Conservation (phyloP, 2,113 vertebrate genomes). For the Rhipidura dahli region DNA sequence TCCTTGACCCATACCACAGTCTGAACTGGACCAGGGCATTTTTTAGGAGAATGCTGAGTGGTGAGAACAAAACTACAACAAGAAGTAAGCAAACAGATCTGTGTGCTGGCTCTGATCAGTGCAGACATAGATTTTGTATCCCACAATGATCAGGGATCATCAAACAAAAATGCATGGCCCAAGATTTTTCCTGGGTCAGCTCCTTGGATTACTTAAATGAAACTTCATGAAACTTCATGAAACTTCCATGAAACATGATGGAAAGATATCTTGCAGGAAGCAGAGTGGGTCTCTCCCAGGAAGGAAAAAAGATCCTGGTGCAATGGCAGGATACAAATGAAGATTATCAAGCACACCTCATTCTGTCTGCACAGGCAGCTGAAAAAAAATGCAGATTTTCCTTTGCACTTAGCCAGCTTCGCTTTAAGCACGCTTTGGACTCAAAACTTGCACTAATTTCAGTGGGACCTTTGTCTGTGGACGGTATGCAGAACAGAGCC, state of each 20-base stretch:
- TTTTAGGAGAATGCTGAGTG: neutral
- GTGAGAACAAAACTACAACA: neutral
- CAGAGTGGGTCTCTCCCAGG: neutral
- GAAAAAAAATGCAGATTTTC: neutral
- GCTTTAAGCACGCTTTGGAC: neutral
- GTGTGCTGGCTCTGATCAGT: neutral
- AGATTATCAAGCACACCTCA: neutral
- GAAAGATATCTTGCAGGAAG: neutral
- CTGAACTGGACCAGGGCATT: neutral
- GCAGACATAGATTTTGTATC: neutral
- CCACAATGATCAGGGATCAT: neutral
- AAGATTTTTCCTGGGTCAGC: neutral
- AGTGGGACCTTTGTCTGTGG: neutral
- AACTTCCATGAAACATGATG: neutral
- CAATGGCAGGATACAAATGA: neutral
- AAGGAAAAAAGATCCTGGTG: neutral
- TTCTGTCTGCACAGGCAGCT: neutral
- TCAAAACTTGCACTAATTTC: neutral
- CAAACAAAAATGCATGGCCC: neutral
- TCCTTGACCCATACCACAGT: neutral
- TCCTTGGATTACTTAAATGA: neutral
- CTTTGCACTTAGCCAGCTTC: neutral
- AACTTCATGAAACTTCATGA: neutral
- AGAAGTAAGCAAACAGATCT: neutral
- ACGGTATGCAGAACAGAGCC: neutral